Percentiles rank a stretch among this genome's conserved stretches.
phyloP scores from a whole-genome alignment of 2,888 invertebrate genomes.

The Stegophylla sp. region DNA sequence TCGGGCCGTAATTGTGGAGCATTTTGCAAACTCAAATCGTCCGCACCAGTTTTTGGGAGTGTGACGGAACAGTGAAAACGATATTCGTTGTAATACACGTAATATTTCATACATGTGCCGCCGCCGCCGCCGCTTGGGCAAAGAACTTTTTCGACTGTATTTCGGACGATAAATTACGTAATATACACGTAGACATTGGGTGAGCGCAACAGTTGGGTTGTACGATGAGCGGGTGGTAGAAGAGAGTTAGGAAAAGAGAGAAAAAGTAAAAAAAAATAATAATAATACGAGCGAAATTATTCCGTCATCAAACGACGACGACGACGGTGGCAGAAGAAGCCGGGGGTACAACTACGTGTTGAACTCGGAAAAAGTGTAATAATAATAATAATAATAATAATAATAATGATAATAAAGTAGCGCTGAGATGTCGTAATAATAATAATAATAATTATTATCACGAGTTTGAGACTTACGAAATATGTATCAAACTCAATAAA shows the following conservation, averaged over 20 bases:
- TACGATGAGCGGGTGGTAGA: not conserved
- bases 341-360: slow-evolving; percentile 52
- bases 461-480: no score
- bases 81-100: no score
- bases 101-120: no score
- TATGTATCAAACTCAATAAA: no score
- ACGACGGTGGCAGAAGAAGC: not conserved
- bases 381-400: slow-evolving; percentile 13
- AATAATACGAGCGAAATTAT: slow-evolving; percentile 46
- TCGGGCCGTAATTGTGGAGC: not conserved
- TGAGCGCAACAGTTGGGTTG: slow-evolving; percentile 46
- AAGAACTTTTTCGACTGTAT: slow-evolving; percentile 27
- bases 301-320: slow-evolving; percentile 33
- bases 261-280: slow-evolving; percentile 28
- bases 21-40: no score
- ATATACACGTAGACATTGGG: slow-evolving; percentile 3
- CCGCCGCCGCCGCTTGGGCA: not conserved
- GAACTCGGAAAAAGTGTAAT: slow-evolving; percentile 45
- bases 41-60: not conserved
- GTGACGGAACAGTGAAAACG: not conserved
- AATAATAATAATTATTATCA: slow-evolving; percentile 22
- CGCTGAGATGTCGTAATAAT: not conserved
- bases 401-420: not conserved
- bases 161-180: slow-evolving; percentile 46
- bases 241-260: no score